Base-by-base conservation (phyloP, 2,113 vertebrate genomes). In the Empidonax traillii region DNA sequence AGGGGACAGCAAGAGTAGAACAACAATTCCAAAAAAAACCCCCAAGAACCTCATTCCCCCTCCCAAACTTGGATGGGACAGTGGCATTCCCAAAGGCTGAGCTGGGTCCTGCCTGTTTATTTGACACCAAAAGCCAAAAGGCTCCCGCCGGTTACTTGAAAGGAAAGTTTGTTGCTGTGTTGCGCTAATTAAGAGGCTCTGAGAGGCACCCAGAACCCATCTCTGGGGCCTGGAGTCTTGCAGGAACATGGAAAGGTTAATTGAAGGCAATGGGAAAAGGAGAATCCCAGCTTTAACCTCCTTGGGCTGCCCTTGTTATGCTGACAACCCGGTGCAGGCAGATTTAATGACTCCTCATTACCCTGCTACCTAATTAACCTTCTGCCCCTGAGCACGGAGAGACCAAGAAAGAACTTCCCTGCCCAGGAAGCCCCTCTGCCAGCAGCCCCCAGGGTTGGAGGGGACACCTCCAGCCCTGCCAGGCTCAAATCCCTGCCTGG, bases 311-410 rank as follows among this genome's bases (percentile, higher is more conserved):
- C 88, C 85, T 94, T 91, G 95, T 96, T 92, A 91, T 58, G 75
- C 88, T 96, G 76, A 87, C 94, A 91, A 94, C 80, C 20, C 24
- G 30, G 74, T 62, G 85, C 86, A 51, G 87, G 73, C 95, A 65
- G 87, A 94, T 94, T 94, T 96, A 97, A 96, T 96, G 93, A 91
- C 75, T 94, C 41, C 90, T 93, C 89, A 92, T 96, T 95, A 89
- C 94, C 90, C 94, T 92, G 62, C 88, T 95, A 80, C 92, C 94
- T 96, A 96, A 98, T 97, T 98, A 97, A 97, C 96, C 97, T 94
- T 51, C 63, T 56, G 89, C 88, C 93, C 96, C 30, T 65, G 25
- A 92, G 87, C 69, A 22, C 51, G 33, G 90, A 55, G 67, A 83
- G 74, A 88, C 71, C 84, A 76, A 91, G 94, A 59, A 61, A 81